Evolutionary conservation across 2,113 vertebrate genomes (phyloP), one percentile per base, ranked within the genome.

Genomic region (Lycaon pictus): DNA sequence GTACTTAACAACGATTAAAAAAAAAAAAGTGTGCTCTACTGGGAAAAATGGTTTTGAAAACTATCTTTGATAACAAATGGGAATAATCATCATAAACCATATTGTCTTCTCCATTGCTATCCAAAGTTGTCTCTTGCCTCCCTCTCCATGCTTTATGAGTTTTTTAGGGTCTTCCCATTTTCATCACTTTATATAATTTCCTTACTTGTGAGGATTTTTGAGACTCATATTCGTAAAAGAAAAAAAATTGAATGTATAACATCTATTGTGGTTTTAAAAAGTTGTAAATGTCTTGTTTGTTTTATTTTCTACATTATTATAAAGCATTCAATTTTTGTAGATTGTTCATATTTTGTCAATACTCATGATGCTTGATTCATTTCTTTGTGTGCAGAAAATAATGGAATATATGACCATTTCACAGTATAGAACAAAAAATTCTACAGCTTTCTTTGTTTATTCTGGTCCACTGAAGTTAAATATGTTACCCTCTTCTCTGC

Each of bases 171-270:
- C 35, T 92, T 96, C 25, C 19, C 48, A 63, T 82, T 86, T 88
- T 92, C 4, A 53, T 91, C 62, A 82, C 16, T 27, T 90, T 79
- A 76, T 67, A 80, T 32, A 76, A 93, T 90, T 37, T 35, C 19
- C 92, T 90, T 11, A 35, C 3, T 60, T 69, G 20, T 67, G 4
- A 91, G 25, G 22, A 58, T 29, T 81, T 88, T 88, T 81, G 29
- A 96, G 85, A 92, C 11, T 80, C 32, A 48, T 35, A 83, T 92
- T 92, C 22, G 51, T 91, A 76, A 71, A 23, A 63, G 71, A 79
- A 20, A 19, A 63, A 79, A 20, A 15, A 56, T 60, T 85, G 77
- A 67, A 83, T 13, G 1, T 53, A 35, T 17, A 25, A 71, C 13
- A 74, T 43, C 15, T 53, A 71, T 2, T 77, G 20, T 77, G 2